Evolutionary conservation across 2,113 vertebrate genomes (phyloP), one percentile per base, ranked within the genome.

Genomic region (Hemicordylus capensis): DNA sequence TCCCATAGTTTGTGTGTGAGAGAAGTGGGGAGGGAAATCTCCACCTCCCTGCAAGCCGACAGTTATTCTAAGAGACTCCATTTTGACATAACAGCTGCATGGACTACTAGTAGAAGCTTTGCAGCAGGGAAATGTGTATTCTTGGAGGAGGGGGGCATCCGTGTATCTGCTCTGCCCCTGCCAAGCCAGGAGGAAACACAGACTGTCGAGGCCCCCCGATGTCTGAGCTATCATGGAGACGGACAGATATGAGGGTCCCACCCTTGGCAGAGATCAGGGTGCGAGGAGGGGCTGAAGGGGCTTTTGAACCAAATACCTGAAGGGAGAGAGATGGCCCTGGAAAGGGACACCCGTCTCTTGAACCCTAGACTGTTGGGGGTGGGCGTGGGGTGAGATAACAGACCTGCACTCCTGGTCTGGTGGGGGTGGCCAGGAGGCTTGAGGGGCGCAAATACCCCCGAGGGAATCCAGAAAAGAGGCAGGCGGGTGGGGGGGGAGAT

Each of bases 41-140:
- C 74, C 78, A 15, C 54, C 73, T 39, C 34, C 64, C 69, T 24
- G 63, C 54, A 81, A 81, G 39, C 46, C 34, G 79, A 58, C 79
- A 76, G 74, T 59, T 48, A 59, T 78, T 70, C 64, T 11, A 24
- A 58, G 76, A 11, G 76, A 72, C 85, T 87, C 85, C 85, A 87
- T 87, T 87, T 87, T 87, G 80, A 87, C 74, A 77, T 48, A 51
- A 42, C 64, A 82, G 82, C 58, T 80, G 87, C 51, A 56, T 56
- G 42, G 31, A 42, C 51, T n/a, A n/a, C n/a, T 34, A 22, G 42
- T 44, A 12, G 58, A 83, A 46, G 51, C n/a, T 75, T 81, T 63
- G 72, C 82, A n/a, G n/a, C n/a, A 59, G 37, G 15, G 24, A 85
- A 78, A 85, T 15, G 19, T 19, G 17, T 19, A 14, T 31, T 74